Conservation (phyloP, 2,888 invertebrate genomes). For the Macaria liturata region DNA sequence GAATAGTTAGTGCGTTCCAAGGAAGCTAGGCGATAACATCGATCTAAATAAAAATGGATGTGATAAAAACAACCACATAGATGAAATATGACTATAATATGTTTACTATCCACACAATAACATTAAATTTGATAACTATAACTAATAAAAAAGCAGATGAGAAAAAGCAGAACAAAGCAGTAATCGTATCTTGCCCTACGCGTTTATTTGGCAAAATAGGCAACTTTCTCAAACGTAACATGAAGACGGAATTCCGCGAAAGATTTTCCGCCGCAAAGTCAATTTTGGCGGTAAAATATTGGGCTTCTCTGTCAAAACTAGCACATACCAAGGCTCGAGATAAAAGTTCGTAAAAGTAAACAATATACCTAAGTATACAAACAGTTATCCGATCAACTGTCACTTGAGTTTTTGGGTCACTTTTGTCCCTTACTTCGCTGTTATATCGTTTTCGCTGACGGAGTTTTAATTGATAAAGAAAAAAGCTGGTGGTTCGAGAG, state of each 20-base stretch:
- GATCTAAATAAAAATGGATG: too few relatives aligned
- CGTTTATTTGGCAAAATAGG: slow-evolving; percentile 10
- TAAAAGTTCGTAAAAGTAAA: slow-evolving; percentile 10
- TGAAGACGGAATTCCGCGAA: slow-evolving; percentile 10
- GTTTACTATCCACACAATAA: too few relatives aligned
- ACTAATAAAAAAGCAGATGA: too few relatives aligned
- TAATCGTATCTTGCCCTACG: slow-evolving; percentile 8
- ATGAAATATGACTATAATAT: too few relatives aligned
- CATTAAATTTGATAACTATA: too few relatives aligned
- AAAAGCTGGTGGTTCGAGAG: too few relatives aligned
- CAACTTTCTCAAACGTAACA: slow-evolving; percentile 14
- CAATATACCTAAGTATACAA: slow-evolving; percentile 26
- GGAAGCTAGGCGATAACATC: too few relatives aligned
- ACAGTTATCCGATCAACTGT: slow-evolving; percentile 21
- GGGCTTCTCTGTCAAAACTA: slow-evolving; percentile 21
- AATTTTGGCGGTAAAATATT: slow-evolving; percentile 18
- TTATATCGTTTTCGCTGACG: not conserved
- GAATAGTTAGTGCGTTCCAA: too few relatives aligned
- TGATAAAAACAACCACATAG: too few relatives aligned
- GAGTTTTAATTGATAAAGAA: too few relatives aligned
- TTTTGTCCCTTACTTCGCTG: slow-evolving; percentile 5
- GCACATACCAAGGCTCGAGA: slow-evolving; percentile 20
- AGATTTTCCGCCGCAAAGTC: slow-evolving; percentile 12
- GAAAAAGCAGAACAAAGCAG: not conserved
- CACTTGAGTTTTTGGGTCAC: slow-evolving; percentile 17